A percentile compares a stretch with the other conserved stretches of the same genome.
Conservation (phyloP, 2,797 vertebrate species). For the Arnoldichthys spilopterus region DNA sequence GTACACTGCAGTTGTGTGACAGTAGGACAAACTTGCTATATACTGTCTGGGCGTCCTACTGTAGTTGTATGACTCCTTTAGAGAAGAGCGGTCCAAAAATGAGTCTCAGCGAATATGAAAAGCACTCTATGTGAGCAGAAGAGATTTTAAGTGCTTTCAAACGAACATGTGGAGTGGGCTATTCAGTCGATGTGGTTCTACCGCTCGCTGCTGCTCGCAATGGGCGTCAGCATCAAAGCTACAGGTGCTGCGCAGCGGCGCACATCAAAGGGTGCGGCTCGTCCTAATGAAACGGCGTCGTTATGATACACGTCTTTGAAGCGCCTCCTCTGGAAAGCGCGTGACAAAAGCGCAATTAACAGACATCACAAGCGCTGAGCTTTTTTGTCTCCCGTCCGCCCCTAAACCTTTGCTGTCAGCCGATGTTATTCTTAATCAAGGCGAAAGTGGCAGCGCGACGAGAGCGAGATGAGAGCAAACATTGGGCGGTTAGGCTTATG, state of each 20-base stretch:
- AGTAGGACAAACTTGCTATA: background rate
- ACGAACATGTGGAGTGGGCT: constrained; percentile 2
- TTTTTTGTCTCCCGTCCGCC: constrained; percentile 64
- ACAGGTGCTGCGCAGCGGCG: constrained; percentile 80
- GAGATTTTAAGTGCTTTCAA: constrained; percentile 10
- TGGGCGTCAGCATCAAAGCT: constrained; percentile 88
- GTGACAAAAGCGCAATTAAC: constrained; percentile 88
- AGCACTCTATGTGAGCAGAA: constrained; percentile 6
- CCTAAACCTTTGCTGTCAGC: constrained; percentile 58
- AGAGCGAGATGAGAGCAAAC: constrained; percentile 70
- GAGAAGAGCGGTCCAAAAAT: constrained; percentile 2
- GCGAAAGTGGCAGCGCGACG: constrained; percentile 61
- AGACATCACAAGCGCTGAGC: constrained; percentile 76
- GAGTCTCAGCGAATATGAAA: constrained; percentile 15
- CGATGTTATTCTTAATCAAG: constrained; percentile 75
- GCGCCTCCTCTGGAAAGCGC: constrained; percentile 77
- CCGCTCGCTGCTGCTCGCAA: constrained; percentile 9
- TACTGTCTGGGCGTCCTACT: background rate
- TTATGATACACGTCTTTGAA: constrained; percentile 86
- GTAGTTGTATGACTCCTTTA: background rate
- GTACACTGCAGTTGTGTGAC: background rate
- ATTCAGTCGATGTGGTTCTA: background rate
- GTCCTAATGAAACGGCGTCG: constrained; percentile 80
- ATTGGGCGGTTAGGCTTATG: constrained; percentile 58
- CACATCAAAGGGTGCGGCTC: constrained; percentile 87